Evolutionary conservation across 2,113 vertebrate genomes (phyloP).

Genomic region (Strix aluco): DNA sequence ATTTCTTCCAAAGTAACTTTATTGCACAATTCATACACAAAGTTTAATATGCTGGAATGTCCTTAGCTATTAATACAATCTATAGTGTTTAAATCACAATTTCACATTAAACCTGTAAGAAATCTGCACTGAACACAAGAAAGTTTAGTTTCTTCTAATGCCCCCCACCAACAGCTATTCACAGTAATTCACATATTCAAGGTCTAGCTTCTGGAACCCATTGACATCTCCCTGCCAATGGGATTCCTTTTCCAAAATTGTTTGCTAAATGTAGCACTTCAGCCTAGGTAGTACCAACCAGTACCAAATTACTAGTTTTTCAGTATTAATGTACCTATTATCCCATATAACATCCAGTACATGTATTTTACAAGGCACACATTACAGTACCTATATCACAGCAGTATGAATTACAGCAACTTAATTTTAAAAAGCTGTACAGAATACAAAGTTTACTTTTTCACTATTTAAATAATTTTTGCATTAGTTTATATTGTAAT

Average conservation of each 20-base stretch:
- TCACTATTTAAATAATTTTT: conserved; percentile 64
- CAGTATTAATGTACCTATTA: not conserved
- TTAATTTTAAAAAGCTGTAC: conserved; percentile 78
- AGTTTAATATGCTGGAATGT: conserved; percentile 45
- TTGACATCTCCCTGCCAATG: not conserved
- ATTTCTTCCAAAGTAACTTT: conserved; percentile 69
- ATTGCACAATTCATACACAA: conserved; percentile 72
- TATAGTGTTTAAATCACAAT: conserved; percentile 26
- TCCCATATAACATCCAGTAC: conserved; percentile 39
- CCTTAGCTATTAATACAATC: conserved; percentile 32
- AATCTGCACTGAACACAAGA: conserved; percentile 21
- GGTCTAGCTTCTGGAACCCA: not conserved
- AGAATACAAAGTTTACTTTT: conserved; percentile 71
- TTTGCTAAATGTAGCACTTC: not conserved
- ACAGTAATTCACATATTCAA: conserved; percentile 23
- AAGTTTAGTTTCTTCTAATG: conserved; percentile 21
- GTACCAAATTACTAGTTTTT: not conserved
- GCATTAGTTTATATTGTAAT: conserved; percentile 35
- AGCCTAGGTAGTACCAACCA: not conserved
- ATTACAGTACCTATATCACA: conserved; percentile 66
- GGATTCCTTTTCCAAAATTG: not conserved
- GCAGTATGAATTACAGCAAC: conserved; percentile 67
- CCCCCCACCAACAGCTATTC: not conserved
- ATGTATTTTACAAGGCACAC: conserved; percentile 75
- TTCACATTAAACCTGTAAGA: conserved; percentile 49